Evolutionary conservation across 2,888 invertebrate genomes (phyloP).

Genomic region (Sisyra nigra): DNA sequence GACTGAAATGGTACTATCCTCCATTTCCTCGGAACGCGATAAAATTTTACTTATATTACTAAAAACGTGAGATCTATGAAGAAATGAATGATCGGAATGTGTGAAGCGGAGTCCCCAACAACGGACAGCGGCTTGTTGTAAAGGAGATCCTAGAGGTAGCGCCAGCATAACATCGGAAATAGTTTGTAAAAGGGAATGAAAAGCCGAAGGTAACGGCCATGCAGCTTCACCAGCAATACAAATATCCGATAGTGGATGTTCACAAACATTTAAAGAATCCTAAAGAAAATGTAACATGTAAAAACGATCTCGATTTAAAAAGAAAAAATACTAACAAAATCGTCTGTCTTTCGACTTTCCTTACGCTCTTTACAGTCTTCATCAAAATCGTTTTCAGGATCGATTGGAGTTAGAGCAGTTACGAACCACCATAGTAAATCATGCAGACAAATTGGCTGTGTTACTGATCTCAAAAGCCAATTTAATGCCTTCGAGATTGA

Average conservation of each 20-base stretch:
- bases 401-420: slow-evolving; percentile 52
- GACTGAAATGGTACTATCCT: slow-evolving; percentile 38
- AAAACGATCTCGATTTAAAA: neutral
- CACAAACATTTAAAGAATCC: slow-evolving; percentile 43
- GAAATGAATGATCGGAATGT: slow-evolving; percentile 76
- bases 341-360: slow-evolving; percentile 25
- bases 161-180: slow-evolving; percentile 84
- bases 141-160: slow-evolving; percentile 70
- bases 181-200: slow-evolving; percentile 78
- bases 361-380: slow-evolving; percentile 31
- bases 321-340: slow-evolving; percentile 18
- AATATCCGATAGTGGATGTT: slow-evolving; percentile 67
- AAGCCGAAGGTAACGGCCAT: slow-evolving; percentile 39
- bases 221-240: slow-evolving; percentile 56
- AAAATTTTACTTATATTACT: slow-evolving; percentile 92
- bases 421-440: slow-evolving; percentile 97
- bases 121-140: slow-evolving; percentile 81
- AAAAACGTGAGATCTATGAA: slow-evolving; percentile 69
- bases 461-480: slow-evolving; percentile 85
- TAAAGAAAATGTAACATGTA: slow-evolving; percentile 16
- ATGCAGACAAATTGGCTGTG: slow-evolving; percentile 80
- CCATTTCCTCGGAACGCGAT: slow-evolving; percentile 78
- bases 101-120: slow-evolving; percentile 88
- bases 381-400: slow-evolving; percentile 34
- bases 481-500: slow-evolving; percentile 53